Evolutionary conservation across 2,113 vertebrate species (phyloP), one percentile per base, ranked within the genome.

Genomic region (Platanista minor): DNA sequence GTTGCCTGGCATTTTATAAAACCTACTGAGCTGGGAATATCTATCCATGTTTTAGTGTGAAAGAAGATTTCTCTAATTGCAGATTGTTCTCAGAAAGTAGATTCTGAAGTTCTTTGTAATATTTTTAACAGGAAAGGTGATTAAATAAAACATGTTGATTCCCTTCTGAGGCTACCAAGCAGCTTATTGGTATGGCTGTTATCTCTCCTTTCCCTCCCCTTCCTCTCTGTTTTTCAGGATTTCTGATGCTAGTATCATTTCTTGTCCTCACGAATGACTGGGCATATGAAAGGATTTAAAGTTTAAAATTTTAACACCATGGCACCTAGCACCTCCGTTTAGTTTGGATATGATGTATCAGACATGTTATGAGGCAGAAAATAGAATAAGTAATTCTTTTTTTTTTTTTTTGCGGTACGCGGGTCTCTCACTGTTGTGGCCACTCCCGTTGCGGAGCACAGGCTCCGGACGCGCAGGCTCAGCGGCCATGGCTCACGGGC

Each of bases 91-190:
- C 46, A 31, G 13, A 90, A 77, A 61, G 11, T 66, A 0, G 77
- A n/a, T 59, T 96, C 69, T 98, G 43, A 85, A 98, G 75, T 29
- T 57, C 14, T 95, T 82, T 36, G 36, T 72, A 88, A 87, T 87
- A 18, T 74, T 62, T 57, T n/a, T 49, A 66, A 75, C 11, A 90
- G 83, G 57, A 3, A 96, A 83, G 5, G 41, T 11, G 27, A 62
- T 94, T 97, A 95, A 86, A 0, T 66, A 61, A 96, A 96, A 71
- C 25, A 49, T 9, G 0, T 27, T 29, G 43, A 52, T 95, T 94
- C 0, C 3, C 21, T 72, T 74, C 43, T 6, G 52, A 97, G 75
- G 1, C 21, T 90, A 9, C 54, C 13, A 10, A 2, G 77, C 31
- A 75, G 4, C 6, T 89, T 6, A 74, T 84, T 81, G 57, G 59